Conservation (phyloP, 2,888 invertebrate genomes). For the Digitonthophagus gazella region DNA sequence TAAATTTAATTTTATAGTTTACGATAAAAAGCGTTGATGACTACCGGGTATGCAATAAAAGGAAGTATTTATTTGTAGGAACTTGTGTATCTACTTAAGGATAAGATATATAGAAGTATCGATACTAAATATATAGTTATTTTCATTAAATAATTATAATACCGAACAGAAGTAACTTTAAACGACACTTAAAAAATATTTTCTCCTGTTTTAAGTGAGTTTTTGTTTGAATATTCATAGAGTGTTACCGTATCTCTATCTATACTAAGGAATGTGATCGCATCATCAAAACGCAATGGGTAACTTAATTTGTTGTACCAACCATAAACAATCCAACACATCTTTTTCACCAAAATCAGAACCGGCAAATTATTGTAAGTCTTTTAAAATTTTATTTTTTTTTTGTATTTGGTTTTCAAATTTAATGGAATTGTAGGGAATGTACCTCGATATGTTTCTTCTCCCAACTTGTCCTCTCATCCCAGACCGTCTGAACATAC, state of each 20-base stretch:
- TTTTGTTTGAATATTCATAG: neutral
- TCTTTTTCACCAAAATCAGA: neutral
- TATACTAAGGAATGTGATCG: neutral
- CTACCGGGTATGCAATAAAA: no score
- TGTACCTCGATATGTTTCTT: constrained; percentile 5
- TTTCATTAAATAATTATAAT: no score
- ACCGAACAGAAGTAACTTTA: neutral
- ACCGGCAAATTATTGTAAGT: neutral
- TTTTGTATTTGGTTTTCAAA: no score
- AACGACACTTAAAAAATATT: neutral
- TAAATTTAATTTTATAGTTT: no score
- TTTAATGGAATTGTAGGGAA: neutral
- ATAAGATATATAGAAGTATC: no score
- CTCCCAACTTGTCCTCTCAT: constrained; percentile 3
- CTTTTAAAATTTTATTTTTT: no score
- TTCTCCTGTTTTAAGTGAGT: neutral
- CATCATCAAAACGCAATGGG: neutral
- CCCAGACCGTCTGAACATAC: neutral
- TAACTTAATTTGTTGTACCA: neutral
- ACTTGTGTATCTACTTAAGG: no score
- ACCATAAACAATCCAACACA: neutral
- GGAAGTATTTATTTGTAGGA: no score
- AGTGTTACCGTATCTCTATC: neutral
- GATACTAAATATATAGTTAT: no score
- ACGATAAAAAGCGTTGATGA: no score